Evolutionary conservation across 1,140 invertebrate genomes (phyloP), one percentile per base, ranked within the genome.

Genomic region (Drosophila albomicans): DNA sequence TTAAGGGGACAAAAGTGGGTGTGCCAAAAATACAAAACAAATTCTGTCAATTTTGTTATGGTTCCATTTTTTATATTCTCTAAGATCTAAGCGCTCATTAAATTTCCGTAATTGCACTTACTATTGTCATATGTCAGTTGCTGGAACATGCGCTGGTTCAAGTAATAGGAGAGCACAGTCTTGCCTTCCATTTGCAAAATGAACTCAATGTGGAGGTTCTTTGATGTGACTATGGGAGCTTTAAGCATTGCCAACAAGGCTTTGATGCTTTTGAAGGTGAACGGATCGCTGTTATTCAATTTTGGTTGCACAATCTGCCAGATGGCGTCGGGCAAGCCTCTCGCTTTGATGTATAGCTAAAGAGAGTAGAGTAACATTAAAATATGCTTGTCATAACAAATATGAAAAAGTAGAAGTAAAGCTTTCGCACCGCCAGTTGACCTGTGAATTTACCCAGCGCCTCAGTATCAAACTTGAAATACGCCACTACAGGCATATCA

Each of bases 401-500:
- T 5, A 38, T 10, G 7, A 8, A 38, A 1, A 45, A 3, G 1
- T 2, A 35, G 5, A 0, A 35, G n/a, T 62, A 7, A 7, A 5
- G 7, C 41, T 20, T 6, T 93, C 93, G 92, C 88, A 95, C 94
- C 52, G 94, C 93, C 67, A 94, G 81, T 66, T 94, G 93, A 68
- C 94, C 94, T 1, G 94, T 93, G 63, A 94, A 93, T 59, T 93
- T 93, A 13, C 94, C 94, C 75, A 94, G 92, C 1, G 94, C 94
- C 78, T 95, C 94, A 67, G 94, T 94, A 80, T 94, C 94, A 13
- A 95, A 85, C 38, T 94, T 94, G 15, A 95, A 92, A 68, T 94
- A 94, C 4, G 93, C 88, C 48, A 95, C 93, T 76, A 94, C 94
- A 0, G 95, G 95, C 73, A 95, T 92, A 69, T 95, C 94, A 10